Percentiles rank a stretch among this genome's conserved stretches.
Evolutionary conservation across 2,888 invertebrate species (phyloP).

Genomic region (Scaptodrosophila latifasciaeformis): DNA sequence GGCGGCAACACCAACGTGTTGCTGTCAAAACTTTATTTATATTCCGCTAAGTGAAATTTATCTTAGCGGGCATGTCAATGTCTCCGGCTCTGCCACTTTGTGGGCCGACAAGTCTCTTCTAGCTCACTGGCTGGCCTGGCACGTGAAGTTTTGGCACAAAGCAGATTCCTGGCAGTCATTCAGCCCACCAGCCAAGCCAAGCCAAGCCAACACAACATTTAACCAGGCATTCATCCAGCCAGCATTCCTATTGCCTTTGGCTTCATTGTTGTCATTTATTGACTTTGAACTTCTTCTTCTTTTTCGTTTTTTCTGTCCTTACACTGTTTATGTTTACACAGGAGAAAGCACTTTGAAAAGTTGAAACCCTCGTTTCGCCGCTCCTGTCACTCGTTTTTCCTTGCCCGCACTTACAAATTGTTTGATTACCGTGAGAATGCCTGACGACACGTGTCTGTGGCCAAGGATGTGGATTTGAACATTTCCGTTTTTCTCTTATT

Average conservation of each 20-base stretch:
- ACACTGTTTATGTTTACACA: slow-evolving; percentile 27
- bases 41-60: slow-evolving; percentile 64
- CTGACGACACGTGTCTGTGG: too few species aligned
- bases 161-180: too few species aligned
- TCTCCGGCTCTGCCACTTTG: slow-evolving; percentile 9
- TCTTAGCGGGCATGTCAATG: slow-evolving; percentile 57
- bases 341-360: slow-evolving; percentile 2
- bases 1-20: slow-evolving; percentile 32
- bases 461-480: too few species aligned
- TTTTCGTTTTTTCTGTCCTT: slow-evolving; percentile 21
- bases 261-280: slow-evolving; percentile 15
- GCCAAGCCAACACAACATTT: too few species aligned
- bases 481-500: too few species aligned
- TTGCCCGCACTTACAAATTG: slow-evolving; percentile 15
- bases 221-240: neutral
- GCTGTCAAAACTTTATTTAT: slow-evolving; percentile 62
- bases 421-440: slow-evolving; percentile 30
- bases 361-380: too few species aligned
- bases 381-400: too few species aligned
- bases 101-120: neutral
- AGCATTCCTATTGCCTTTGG: neutral
- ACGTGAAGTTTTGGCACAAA: too few species aligned
- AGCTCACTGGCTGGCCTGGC: neutral
- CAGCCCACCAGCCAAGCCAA: too few species aligned
- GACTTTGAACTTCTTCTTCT: slow-evolving; percentile 44